phyloP scores from a whole-genome alignment of 2,888 invertebrate species.

The Tanytarsus gracilentus region DNA sequence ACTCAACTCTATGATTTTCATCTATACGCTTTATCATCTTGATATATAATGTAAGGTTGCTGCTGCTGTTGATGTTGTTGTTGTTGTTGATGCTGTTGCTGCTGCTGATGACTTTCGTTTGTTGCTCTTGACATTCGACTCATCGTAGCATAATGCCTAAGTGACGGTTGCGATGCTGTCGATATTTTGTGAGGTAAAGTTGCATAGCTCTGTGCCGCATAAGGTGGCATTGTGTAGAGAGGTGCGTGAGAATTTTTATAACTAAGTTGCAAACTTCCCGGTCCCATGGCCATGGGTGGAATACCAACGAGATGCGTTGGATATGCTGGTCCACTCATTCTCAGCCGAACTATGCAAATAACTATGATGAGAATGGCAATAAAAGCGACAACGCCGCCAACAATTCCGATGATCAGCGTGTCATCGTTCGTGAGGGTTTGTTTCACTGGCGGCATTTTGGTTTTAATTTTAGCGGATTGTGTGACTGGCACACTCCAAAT shows the following conservation, averaged over 20 bases:
- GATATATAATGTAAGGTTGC: conserved; percentile 42
- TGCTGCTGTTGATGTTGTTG: conserved; percentile 31
- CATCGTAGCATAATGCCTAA: conserved; percentile 52
- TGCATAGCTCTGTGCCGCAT: conserved; percentile 51
- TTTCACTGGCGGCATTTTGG: conserved; percentile 50
- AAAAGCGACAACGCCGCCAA: conserved; percentile 85
- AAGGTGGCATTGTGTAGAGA: conserved; percentile 52
- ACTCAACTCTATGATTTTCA: conserved; percentile 33
- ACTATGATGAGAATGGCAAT: conserved; percentile 79
- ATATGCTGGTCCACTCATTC: conserved; percentile 56
- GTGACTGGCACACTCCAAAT: conserved; percentile 81
- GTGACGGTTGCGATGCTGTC: conserved; percentile 37
- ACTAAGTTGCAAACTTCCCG: conserved; percentile 50
- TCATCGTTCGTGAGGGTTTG: conserved; percentile 72
- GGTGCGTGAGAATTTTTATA: conserved; percentile 44
- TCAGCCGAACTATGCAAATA: conserved; percentile 76
- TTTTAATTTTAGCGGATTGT: conserved; percentile 50
- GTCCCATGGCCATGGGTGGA: conserved; percentile 46
- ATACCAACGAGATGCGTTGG: conserved; percentile 55
- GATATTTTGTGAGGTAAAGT: conserved; percentile 58
- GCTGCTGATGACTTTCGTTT: conserved; percentile 43
- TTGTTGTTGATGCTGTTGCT: conserved; percentile 37
- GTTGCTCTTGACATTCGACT: conserved; percentile 52
- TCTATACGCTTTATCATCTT: conserved; percentile 44
- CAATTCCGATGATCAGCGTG: conserved; percentile 89